These are phyloP conservation scores for Macheiramphus alcinus DNA, from an alignment of 2,113 vertebrate genomes.

Conservation along the genomic window DNA sequence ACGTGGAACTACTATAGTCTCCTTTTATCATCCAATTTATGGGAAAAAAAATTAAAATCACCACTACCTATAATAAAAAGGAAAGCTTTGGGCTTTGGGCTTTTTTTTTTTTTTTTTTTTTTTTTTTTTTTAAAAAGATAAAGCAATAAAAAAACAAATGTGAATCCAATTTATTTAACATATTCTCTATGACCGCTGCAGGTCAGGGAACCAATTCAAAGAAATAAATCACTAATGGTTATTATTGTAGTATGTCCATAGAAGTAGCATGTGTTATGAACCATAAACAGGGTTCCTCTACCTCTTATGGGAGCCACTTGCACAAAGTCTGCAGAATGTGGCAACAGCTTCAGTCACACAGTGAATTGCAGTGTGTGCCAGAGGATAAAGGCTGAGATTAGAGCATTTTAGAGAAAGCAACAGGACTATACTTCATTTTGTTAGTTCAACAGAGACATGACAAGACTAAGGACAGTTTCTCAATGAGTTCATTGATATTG, in stretches of 20 bases:
- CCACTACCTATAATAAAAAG: background rate
- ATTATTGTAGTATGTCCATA: background rate
- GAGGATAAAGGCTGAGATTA: background rate
- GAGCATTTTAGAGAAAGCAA: conserved; percentile 8
- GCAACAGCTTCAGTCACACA: background rate
- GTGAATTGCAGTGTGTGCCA: background rate
- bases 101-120: too few relatives aligned
- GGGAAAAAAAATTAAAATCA: background rate
- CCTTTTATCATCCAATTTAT: background rate
- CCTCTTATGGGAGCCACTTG: background rate
- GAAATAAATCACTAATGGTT: background rate
- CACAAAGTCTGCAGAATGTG: background rate
- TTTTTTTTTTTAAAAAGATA: background rate
- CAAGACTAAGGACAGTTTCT: background rate
- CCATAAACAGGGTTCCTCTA: background rate
- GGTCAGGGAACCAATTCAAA: background rate
- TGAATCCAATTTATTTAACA: background rate
- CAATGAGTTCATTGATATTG: conserved; percentile 4
- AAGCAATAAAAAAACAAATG: background rate
- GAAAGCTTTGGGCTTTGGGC: background rate
- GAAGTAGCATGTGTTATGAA: background rate
- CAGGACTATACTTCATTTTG: background rate
- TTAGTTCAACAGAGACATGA: background rate
- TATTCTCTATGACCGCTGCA: background rate
- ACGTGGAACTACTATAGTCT: background rate